Base-by-base conservation (phyloP, 2,888 invertebrate species). In the Scaptomyza polygonia region DNA sequence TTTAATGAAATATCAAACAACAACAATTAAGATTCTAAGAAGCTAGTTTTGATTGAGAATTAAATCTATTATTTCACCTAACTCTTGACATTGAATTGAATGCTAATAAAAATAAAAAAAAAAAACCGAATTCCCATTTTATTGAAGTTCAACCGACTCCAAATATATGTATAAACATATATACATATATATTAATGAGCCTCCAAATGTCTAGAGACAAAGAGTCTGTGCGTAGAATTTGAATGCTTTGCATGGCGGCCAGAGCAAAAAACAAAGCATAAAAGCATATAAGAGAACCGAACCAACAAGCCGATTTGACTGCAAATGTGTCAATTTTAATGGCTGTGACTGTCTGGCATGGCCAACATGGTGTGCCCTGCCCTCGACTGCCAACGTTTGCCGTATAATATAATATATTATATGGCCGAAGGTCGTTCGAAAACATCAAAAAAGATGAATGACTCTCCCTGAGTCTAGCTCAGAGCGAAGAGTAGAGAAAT, bases 281-380 rank as follows among this genome's bases (percentile, higher is more conserved):
- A 30, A 11, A 40, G 16, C 36, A 25, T 34, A 34, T 39, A 29
- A 30, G 12, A 21, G 27, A 32, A 39, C 39, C 63, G 27, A 32
- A 12, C 29, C 47, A 30, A n/a, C 59, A 14, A 8, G 8, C 30
- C 72, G 56, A 65, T 69, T 63, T 67, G 74, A 69, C 67, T 54
- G 71, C 67, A 67, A 80, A 67, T 70, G 74, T 67, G 72, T 56
- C 80, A 64, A 68, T 61, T 83, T 77, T 75, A 73, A 81, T 77
- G 70, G 44, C 57, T 62, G 36, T 61, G 55, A 61, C 67, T 76
- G 44, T 12, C 43, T 49, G 18, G 52, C 40, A 25, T 18, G 61
- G 18, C 47, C 21, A 48, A 9, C 11, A 40, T 21, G 11, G 8
- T 9, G n/a, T n/a, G n/a, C 1, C 29, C 21, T 21, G 21, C 9